These are phyloP conservation scores for Entomyzon cyanotis DNA, from an alignment of 2,113 vertebrate genomes.

Conservation along the genomic window DNA sequence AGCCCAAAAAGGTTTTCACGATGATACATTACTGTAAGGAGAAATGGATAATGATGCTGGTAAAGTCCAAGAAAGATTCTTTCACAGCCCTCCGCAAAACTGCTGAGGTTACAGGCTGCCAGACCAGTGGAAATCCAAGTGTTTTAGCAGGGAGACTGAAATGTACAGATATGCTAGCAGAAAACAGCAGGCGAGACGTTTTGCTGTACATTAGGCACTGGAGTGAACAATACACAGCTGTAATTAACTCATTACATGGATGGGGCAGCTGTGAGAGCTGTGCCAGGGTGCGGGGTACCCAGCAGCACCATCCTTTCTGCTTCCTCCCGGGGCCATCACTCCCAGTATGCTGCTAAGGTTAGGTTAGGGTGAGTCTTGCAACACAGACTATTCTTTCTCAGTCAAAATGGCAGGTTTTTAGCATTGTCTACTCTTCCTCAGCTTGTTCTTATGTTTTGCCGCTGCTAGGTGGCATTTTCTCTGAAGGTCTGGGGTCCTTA, in stretches of 20 bases:
- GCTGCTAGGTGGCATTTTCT: neutral
- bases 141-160: neutral
- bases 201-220: neutral
- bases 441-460: neutral
- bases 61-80: neutral
- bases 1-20: neutral
- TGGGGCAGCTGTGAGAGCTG: rapidly evolving
- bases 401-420: neutral
- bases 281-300: rapidly evolving
- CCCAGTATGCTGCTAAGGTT: neutral
- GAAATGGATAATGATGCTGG: neutral
- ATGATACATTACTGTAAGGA: neutral
- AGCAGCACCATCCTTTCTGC: rapidly evolving
- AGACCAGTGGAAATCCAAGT: neutral
- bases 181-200: neutral
- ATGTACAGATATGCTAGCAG: neutral
- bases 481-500: neutral
- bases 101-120: neutral
- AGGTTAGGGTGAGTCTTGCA: neutral
- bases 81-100: rapidly evolving
- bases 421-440: neutral
- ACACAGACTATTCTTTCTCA: neutral
- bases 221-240: neutral
- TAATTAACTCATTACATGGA: neutral
- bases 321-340: neutral